A percentile compares a stretch with the other conserved stretches of the same genome.
Evolutionary conservation across 2,797 vertebrate species (phyloP).

Genomic region (Xerus rutilus): DNA sequence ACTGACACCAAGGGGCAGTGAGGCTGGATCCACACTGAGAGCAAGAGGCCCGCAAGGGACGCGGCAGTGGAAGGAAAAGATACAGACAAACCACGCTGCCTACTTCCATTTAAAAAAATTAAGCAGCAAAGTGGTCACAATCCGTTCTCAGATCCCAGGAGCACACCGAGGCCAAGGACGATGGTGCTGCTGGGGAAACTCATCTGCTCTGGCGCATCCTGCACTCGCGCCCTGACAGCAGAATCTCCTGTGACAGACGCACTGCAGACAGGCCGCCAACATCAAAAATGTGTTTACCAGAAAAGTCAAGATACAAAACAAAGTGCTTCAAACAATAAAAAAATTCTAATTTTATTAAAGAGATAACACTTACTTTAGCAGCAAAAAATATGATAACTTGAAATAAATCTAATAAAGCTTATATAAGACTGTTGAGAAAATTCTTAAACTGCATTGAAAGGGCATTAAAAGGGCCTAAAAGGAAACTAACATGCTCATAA

Average conservation of each 20-base stretch:
- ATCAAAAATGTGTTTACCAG: neutral
- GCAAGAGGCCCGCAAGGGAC: too few relatives aligned
- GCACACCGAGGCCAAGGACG: too few relatives aligned
- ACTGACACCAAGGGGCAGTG: accelerated
- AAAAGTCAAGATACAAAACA: neutral
- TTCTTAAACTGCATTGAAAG: neutral
- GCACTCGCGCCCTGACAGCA: neutral
- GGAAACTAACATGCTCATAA: accelerated
- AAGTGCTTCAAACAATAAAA: neutral
- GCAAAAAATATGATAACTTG: neutral
- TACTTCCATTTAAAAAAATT: neutral
- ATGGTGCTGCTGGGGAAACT: too few relatives aligned
- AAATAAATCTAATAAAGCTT: neutral
- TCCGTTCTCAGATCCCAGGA: too few relatives aligned
- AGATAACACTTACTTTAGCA: neutral
- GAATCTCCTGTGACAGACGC: neutral
- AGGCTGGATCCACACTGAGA: accelerated
- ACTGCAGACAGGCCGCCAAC: neutral
- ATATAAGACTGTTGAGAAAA: neutral
- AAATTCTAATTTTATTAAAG: neutral
- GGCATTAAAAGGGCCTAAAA: neutral
- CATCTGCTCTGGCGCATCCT: neutral
- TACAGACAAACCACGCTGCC: neutral
- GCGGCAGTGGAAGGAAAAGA: neutral
- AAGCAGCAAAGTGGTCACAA: neutral